Conservation (phyloP, 2,797 vertebrate species). For the Morus bassanus region DNA sequence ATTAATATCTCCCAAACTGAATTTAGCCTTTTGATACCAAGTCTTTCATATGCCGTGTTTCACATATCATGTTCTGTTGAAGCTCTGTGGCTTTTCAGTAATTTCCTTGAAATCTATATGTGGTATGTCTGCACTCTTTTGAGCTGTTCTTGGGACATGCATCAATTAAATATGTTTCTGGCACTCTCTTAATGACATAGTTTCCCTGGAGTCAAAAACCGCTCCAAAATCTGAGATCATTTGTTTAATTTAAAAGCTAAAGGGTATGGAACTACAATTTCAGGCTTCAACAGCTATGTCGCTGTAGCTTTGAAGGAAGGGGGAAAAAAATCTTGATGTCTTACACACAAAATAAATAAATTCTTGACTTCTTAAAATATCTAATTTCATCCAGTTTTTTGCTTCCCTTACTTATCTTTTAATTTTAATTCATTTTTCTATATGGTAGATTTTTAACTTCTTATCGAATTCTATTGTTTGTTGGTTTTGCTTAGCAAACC, state of each 20-base stretch:
- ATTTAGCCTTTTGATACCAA: conserved; percentile 77
- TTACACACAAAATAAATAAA: conserved; percentile 57
- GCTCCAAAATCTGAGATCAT: conserved; percentile 77
- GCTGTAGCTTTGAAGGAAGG: conserved; percentile 59
- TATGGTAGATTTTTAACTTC: neutral
- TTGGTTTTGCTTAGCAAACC: conserved; percentile 50
- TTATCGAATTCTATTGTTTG: neutral
- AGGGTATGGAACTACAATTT: conserved; percentile 73
- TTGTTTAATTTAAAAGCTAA: conserved; percentile 80
- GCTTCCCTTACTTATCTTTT: conserved; percentile 3
- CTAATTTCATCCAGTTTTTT: conserved; percentile 15
- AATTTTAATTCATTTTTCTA: neutral
- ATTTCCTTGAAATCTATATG: conserved; percentile 79
- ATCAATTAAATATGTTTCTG: conserved; percentile 76
- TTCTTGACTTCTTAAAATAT: conserved; percentile 51
- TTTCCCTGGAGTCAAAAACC: conserved; percentile 72
- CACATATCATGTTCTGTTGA: conserved; percentile 65
- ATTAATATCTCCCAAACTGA: conserved; percentile 83
- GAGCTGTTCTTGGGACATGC: conserved; percentile 68
- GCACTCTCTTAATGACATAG: conserved; percentile 76
- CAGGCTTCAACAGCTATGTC: conserved; percentile 64
- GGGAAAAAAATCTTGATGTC: conserved; percentile 25
- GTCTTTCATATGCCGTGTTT: conserved; percentile 67
- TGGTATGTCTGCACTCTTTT: conserved; percentile 66
- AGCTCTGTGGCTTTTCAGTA: conserved; percentile 68